Base-by-base conservation (phyloP, 2,888 invertebrate genomes). In the Synergus gifuensis region DNA sequence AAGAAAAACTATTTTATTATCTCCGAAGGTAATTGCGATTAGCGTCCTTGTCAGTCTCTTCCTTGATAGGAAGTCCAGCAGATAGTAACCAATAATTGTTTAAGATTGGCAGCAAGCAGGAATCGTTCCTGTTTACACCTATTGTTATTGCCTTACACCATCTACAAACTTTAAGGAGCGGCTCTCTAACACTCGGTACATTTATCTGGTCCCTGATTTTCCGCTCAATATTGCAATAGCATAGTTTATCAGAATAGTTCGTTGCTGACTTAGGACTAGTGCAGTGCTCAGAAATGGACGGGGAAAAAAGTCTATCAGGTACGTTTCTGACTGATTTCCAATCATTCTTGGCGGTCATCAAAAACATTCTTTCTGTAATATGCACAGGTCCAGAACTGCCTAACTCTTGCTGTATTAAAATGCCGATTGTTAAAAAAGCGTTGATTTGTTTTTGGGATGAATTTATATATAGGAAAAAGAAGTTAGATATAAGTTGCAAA, bases 201-300 rank as follows among this genome's bases (percentile, higher is more conserved):
- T 78, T 81, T 79, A 82, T 81, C 79, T 83, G 79, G 66, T 78
- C 76, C 80, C 80, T 81, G 79, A 66, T 80, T 80, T 63, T 78
- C 77, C 64, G 69, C 79, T 81, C 78, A 76, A 79, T 80, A 81
- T 79, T 78, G 83, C 80, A 81, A 81, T 80, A 69, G 78, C 69
- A 81, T 79, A 78, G 83, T 81, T 83, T 83, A 83, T 83, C 83
- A 79, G 80, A 49, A 76, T 80, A 83, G 81, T 83, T 79, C 76
- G 78, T 83, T 80, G 78, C 78, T 73, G 80, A 81, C 76, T 73
- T 46, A 81, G 78, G 81, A 46, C 69, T 76, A 76, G 79, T 80
- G 78, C 54, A 69, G 77, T 78, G 76, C 76, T 76, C 64, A 78
- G 80, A 64, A 79, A 83, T 83, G 80, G 79, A 28, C 22, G 62